Evolutionary conservation across 2,797 vertebrate genomes (phyloP), one percentile per base, ranked within the genome.

Genomic region (Coregonus suidteri): DNA sequence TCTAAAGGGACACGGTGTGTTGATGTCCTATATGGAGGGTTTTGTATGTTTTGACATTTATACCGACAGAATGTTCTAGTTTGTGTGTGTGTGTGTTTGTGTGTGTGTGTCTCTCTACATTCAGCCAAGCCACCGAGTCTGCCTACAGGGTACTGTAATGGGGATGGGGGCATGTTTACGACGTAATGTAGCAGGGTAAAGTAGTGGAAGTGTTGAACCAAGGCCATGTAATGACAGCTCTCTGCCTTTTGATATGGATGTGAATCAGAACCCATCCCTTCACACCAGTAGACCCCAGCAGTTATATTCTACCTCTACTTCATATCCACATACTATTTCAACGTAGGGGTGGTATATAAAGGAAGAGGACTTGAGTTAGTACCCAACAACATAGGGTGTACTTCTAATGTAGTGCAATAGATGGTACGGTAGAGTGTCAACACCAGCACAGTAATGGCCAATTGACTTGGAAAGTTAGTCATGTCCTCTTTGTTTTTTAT

Each of bases 181-280:
- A 86, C 83, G 86, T 84, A 70, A 73, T 75, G 25, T 84, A 76
- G 78, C 81, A 79, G 82, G 88, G 85, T 84, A 82, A 86, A 90
- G 88, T 86, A 86, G 80, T 75, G 41, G 87, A 92, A 90, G 93
- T 90, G 91, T 91, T 70, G 88, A 87, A 81, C 81, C 83, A 84
- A 89, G 89, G 79, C 83, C 88, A 88, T 73, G 80, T 81, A 87
- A 86, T 62, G 76, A 84, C 82, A 85, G 82, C 84, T 84, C 77
- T 15, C 69, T 25, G 56, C 81, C 77, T 92, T 94, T 95, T 94
- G 92, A 94, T 92, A 93, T 93, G 86, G 84, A 91, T 81, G 87
- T 85, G 79, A 80, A 59, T 77, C 82, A 73, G 56, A 54, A 13
- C 3, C 14, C 3, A 9, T 14, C 25, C 15, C 7, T 0, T 31